phyloP scores from a whole-genome alignment of 2,113 vertebrate species.

The Sapayoa aenigma region DNA sequence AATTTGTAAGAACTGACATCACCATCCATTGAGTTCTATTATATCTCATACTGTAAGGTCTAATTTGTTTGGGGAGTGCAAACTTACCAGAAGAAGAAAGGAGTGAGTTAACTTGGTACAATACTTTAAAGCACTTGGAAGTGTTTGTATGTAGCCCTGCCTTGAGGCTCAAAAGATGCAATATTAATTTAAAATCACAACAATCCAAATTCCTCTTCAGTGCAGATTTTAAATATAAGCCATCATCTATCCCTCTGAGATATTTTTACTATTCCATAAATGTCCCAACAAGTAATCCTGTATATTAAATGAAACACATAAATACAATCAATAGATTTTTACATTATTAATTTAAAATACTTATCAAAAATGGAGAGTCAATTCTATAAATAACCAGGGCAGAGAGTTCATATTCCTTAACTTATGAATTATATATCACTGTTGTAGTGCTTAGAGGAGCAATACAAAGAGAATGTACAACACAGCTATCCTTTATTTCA shows the following conservation, averaged over 20 bases:
- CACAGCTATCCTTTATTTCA: not conserved
- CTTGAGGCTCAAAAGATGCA: not conserved
- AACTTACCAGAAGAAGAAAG: not conserved
- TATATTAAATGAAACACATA: slow-evolving; percentile 47
- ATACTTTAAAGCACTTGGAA: not conserved
- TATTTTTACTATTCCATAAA: slow-evolving; percentile 44
- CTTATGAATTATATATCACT: slow-evolving; percentile 43
- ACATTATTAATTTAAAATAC: slow-evolving; percentile 58
- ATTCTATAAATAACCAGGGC: slow-evolving; percentile 38
- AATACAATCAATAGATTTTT: slow-evolving; percentile 53
- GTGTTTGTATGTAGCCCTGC: not conserved
- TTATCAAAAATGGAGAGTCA: not conserved
- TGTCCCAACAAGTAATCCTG: not conserved
- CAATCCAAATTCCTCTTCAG: not conserved
- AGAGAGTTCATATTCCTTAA: slow-evolving; percentile 3
- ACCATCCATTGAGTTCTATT: not conserved
- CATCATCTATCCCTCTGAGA: not conserved
- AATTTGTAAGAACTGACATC: not conserved
- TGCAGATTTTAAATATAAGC: not conserved
- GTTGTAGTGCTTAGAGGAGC: not conserved
- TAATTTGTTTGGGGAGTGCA: not conserved
- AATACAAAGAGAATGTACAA: not conserved
- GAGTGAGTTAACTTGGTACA: not conserved
- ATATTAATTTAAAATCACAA: not conserved
- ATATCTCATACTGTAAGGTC: not conserved